Percentiles rank a stretch among this genome's conserved stretches.
Evolutionary conservation across 2,797 vertebrate genomes (phyloP).

Genomic region (Cygnus olor): DNA sequence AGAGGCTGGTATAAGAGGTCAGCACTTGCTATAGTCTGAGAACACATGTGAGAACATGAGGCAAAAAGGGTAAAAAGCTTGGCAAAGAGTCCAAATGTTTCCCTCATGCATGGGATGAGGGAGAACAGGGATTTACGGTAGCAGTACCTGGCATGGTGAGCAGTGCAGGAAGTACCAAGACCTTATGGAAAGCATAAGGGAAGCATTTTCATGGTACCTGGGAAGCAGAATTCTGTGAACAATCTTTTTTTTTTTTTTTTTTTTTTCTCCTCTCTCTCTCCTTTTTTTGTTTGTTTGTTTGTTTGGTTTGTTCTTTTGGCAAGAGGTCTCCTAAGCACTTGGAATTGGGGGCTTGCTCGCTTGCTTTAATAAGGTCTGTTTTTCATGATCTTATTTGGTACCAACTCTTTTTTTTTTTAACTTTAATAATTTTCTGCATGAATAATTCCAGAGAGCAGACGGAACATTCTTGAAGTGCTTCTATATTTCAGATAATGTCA

Average conservation of each 20-base stretch:
- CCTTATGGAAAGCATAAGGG: background rate
- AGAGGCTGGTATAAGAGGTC: background rate
- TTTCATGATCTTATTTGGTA: background rate
- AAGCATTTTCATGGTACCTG: background rate
- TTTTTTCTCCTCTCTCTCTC: background rate
- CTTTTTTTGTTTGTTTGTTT: no score
- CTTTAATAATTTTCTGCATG: background rate
- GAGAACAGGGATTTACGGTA: background rate
- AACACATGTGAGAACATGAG: background rate
- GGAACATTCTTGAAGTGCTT: no score
- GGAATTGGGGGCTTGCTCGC: background rate
- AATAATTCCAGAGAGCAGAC: background rate
- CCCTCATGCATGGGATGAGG: fast-evolving
- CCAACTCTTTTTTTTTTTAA: background rate
- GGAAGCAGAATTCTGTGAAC: background rate
- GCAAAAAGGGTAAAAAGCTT: background rate
- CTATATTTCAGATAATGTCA: background rate
- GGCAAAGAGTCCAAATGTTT: background rate
- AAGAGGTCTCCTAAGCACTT: background rate
- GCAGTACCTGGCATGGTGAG: background rate
- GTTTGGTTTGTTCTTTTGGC: background rate
- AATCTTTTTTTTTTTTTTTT: background rate
- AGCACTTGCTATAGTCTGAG: background rate
- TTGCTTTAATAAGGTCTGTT: background rate
- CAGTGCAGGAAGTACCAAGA: background rate